A percentile compares a stretch with the other conserved stretches of the same genome.
phyloP scores from a whole-genome alignment of 2,113 vertebrate genomes.

The Forbesichthys papilliferus region DNA sequence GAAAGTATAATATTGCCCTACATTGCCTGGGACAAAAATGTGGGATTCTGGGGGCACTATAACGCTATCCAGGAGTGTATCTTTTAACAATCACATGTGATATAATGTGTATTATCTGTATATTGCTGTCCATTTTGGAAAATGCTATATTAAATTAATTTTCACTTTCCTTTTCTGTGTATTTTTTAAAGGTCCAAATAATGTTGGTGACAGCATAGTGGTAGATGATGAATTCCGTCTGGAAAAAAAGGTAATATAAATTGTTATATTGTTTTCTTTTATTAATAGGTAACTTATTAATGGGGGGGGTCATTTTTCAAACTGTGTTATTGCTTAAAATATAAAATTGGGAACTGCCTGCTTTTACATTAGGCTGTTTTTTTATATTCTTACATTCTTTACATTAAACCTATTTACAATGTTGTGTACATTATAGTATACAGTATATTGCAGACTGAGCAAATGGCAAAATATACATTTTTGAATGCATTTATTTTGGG shows the following conservation, averaged over 20 bases:
- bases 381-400: no score
- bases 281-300: background rate
- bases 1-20: no score
- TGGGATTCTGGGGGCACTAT: no score
- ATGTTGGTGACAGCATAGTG: constrained; percentile 8
- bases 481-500: background rate
- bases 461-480: background rate
- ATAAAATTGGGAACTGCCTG: no score
- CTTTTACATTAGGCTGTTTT: no score
- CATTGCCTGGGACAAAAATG: no score
- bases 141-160: background rate
- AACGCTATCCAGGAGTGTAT: no score
- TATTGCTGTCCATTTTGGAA: background rate
- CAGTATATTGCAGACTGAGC: no score
- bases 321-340: no score
- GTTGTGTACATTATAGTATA: no score
- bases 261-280: background rate
- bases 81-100: background rate
- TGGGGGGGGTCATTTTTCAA: background rate
- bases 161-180: constrained; percentile 2
- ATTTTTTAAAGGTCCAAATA: constrained; percentile 21
- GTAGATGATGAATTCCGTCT: constrained; percentile 27
- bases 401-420: no score
- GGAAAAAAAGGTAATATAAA: constrained; percentile 36
- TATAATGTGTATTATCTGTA: background rate